A percentile compares a stretch with the other conserved stretches of the same genome.
Evolutionary conservation across 2,113 vertebrate species (phyloP).

Genomic region (Lamprotornis superbus): DNA sequence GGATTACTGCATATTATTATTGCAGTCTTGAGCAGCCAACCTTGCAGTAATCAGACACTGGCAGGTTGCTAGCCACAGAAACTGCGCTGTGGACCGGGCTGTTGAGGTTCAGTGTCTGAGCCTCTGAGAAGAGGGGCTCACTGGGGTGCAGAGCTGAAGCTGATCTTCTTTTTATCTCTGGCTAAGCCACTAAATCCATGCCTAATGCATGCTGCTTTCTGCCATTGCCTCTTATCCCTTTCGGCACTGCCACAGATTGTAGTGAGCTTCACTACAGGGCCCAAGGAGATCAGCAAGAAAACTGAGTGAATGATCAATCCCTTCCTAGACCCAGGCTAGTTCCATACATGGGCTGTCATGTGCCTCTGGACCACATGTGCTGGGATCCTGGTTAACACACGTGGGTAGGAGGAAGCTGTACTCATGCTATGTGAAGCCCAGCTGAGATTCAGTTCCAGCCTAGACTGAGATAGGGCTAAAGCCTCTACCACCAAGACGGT

Average conservation of each 20-base stretch:
- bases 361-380: accelerated
- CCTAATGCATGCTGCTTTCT: neutral
- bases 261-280: neutral
- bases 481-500: neutral
- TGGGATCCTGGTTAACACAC: neutral
- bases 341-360: accelerated
- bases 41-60: neutral
- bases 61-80: neutral
- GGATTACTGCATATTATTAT: neutral
- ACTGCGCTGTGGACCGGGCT: accelerated
- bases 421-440: accelerated
- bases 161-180: neutral
- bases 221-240: accelerated
- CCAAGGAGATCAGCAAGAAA: accelerated
- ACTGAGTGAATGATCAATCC: accelerated
- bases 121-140: neutral
- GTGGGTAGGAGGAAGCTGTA: neutral
- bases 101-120: neutral
- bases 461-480: neutral
- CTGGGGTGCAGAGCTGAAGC: neutral
- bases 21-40: neutral
- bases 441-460: neutral
- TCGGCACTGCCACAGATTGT: accelerated
- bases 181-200: neutral
- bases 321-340: neutral